These are phyloP conservation scores for Labeo rohita DNA, from an alignment of 2,113 vertebrate genomes.

Conservation along the genomic window DNA sequence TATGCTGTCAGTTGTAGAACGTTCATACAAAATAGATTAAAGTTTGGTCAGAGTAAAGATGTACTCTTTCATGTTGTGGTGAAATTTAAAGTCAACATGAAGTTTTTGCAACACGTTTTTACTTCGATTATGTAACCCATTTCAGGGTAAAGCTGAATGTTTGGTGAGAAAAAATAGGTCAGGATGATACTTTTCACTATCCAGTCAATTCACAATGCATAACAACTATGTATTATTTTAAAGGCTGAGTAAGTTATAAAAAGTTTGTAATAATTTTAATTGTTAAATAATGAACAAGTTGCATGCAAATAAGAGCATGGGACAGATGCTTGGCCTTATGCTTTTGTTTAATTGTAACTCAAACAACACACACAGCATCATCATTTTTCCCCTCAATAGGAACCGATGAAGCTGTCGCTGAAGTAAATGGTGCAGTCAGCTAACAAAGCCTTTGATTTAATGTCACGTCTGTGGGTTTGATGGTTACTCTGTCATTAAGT, in stretches of 20 bases:
- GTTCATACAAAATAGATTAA: background rate
- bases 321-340: background rate
- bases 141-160: background rate
- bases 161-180: background rate
- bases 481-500: constrained; percentile 29
- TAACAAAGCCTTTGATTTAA: constrained; percentile 32
- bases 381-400: background rate
- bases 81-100: background rate
- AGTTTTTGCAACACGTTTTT: background rate
- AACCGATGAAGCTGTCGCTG: constrained; percentile 1
- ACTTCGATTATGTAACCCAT: background rate
- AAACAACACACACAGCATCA: background rate
- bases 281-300: background rate
- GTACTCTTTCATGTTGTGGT: background rate
- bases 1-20: background rate
- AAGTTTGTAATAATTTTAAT: background rate
- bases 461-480: constrained; percentile 14
- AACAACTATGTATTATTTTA: background rate
- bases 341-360: background rate
- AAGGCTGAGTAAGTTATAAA: background rate
- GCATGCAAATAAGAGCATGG: background rate
- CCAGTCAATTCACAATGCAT: background rate
- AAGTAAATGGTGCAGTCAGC: background rate
- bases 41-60: background rate
- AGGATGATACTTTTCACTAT: background rate